Conservation (phyloP, 2,797 vertebrate species). For the Cephalopachus bancanus region DNA sequence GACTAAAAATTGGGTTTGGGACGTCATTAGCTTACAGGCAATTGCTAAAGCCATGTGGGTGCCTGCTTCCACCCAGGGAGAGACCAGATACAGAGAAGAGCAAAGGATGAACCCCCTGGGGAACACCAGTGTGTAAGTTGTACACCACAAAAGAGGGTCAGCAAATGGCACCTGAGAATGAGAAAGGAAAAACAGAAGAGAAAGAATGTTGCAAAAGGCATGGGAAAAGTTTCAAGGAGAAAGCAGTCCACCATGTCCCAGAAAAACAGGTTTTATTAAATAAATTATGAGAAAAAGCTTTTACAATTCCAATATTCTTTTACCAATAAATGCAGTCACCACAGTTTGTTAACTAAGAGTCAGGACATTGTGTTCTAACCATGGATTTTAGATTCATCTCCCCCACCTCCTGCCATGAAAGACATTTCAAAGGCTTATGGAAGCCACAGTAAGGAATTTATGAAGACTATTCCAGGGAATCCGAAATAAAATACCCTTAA, state of each 20-base stretch:
- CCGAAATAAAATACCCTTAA: neutral
- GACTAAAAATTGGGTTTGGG: neutral
- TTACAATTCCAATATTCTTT: neutral
- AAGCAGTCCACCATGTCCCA: neutral
- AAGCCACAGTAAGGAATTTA: neutral
- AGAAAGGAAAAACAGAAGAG: neutral
- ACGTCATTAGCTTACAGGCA: neutral
- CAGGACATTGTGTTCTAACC: neutral
- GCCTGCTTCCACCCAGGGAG: neutral
- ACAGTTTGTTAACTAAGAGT: neutral
- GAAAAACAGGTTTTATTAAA: neutral
- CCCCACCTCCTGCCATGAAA: neutral
- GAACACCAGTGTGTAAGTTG: neutral
- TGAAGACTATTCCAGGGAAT: neutral
- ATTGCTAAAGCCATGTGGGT: neutral
- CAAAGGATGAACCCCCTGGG: neutral
- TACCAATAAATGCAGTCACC: neutral
- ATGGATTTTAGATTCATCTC: conserved; percentile 17
- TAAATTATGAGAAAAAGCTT: neutral
- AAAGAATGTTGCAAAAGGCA: neutral
- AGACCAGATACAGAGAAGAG: neutral
- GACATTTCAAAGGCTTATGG: neutral
- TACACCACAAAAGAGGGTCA: neutral
- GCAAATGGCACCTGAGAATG: neutral
- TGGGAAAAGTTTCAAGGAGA: neutral